These are phyloP conservation scores for Brienomyrus brachyistius DNA, from an alignment of 2,113 vertebrate species.

Conservation along the genomic window DNA sequence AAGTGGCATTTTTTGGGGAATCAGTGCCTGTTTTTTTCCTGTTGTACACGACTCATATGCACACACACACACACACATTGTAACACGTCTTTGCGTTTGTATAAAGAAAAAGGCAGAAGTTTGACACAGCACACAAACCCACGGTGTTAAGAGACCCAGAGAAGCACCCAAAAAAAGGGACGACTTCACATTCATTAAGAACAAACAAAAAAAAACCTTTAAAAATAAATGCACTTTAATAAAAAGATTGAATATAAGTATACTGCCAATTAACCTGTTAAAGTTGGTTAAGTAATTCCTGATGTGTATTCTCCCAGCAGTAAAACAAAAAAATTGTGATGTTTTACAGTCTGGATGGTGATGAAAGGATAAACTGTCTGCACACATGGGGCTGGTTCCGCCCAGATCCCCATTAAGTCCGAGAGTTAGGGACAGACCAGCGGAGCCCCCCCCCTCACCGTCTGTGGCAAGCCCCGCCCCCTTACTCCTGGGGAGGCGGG, in stretches of 20 bases:
- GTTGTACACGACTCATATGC: not conserved
- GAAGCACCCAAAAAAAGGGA: not conserved
- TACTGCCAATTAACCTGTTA: not conserved
- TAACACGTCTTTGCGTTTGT: conserved; percentile 39
- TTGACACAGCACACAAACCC: conserved; percentile 42
- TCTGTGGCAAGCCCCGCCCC: not conserved
- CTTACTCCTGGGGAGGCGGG: not conserved
- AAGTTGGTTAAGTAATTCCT: not conserved
- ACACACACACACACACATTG: conserved; percentile 31
- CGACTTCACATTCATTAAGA: not conserved
- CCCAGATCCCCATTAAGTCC: not conserved
- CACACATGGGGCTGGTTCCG: not conserved
- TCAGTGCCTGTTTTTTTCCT: not conserved
- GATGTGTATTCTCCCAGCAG: not conserved
- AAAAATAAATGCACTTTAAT: not conserved
- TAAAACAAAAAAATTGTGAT: not conserved
- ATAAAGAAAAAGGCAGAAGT: conserved; percentile 54
- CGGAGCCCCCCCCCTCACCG: not conserved
- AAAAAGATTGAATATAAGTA: not conserved
- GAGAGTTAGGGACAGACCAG: not conserved
- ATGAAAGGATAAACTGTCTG: not conserved
- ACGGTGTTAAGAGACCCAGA: not conserved
- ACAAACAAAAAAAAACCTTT: not conserved
- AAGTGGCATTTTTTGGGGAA: not conserved
- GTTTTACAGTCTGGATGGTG: not conserved